Conservation (phyloP, 1,140 invertebrate species). For the Cydia strobilella region DNA sequence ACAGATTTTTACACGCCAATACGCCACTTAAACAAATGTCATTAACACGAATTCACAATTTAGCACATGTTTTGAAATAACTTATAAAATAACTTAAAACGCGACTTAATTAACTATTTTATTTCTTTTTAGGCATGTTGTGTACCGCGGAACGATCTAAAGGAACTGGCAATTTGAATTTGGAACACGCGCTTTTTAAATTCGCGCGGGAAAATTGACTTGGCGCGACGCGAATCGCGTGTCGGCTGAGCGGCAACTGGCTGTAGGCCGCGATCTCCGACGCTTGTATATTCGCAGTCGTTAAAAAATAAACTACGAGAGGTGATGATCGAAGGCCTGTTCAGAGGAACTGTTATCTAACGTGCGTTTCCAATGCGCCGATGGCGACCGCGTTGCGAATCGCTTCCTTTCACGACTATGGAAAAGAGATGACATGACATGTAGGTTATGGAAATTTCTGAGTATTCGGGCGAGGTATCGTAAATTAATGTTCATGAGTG, state of each 20-base stretch:
- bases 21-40: constrained; percentile 57
- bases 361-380: constrained; percentile 49
- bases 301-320: constrained; percentile 74
- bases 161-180: constrained; percentile 48
- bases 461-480: neutral
- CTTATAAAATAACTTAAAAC: constrained; percentile 35
- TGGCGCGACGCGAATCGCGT: constrained; percentile 60
- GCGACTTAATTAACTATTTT: constrained; percentile 37
- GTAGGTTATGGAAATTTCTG: constrained; percentile 18
- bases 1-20: constrained; percentile 67
- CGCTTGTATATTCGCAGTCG: constrained; percentile 73
- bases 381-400: constrained; percentile 20
- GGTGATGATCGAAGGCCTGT: constrained; percentile 70
- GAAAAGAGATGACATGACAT: constrained; percentile 15
- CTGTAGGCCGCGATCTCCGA: constrained; percentile 63
- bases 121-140: constrained; percentile 77
- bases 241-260: constrained; percentile 71
- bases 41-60: constrained; percentile 61
- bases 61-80: constrained; percentile 56
- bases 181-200: constrained; percentile 55
- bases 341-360: constrained; percentile 74
- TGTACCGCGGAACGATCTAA: constrained; percentile 43
- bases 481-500: neutral
- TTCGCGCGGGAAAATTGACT: constrained; percentile 62
- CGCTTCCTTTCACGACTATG: constrained; percentile 21